phyloP scores from a whole-genome alignment of 2,797 vertebrate species.

The Taeniopygia guttata region DNA sequence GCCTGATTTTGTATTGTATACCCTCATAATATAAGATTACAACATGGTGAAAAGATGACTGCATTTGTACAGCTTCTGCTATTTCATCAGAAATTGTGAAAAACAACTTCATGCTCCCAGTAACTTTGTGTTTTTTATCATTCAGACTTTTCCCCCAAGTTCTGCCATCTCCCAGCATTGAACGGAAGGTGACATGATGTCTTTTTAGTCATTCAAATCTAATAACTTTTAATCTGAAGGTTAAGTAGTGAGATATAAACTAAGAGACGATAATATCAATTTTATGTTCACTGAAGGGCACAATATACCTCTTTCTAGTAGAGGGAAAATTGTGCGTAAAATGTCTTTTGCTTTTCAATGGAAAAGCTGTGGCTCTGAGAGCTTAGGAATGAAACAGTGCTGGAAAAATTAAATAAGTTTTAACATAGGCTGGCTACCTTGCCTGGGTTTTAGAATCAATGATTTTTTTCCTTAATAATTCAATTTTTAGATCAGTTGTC shows the following conservation, averaged over 20 bases:
- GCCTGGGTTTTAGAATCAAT: constrained; percentile 53
- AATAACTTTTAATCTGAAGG: constrained; percentile 86
- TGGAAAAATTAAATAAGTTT: constrained; percentile 68
- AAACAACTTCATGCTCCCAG: not conserved
- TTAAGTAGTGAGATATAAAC: constrained; percentile 84
- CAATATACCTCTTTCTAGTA: constrained; percentile 76
- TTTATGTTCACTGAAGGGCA: constrained; percentile 83
- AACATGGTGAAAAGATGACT: not conserved
- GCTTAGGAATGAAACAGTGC: constrained; percentile 44
- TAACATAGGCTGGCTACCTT: constrained; percentile 58
- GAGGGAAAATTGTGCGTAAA: constrained; percentile 82
- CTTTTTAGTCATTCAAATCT: constrained; percentile 81
- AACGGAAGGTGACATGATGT: constrained; percentile 74
- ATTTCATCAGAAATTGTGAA: not conserved
- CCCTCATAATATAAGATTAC: not conserved
- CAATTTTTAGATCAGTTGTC: constrained; percentile 69
- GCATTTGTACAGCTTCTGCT: not conserved
- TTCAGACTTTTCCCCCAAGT: constrained; percentile 49
- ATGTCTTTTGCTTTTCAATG: constrained; percentile 77
- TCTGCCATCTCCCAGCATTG: constrained; percentile 49
- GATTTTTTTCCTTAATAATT: constrained; percentile 62
- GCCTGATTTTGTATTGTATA: not conserved
- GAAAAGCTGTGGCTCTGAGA: constrained; percentile 65
- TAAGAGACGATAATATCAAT: constrained; percentile 83
- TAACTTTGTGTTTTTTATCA: constrained; percentile 34